These are phyloP conservation scores for Sanderia malayensis DNA, from an alignment of 30 jellyfish, hydroid and myxozoan species.

Conservation along the genomic window DNA sequence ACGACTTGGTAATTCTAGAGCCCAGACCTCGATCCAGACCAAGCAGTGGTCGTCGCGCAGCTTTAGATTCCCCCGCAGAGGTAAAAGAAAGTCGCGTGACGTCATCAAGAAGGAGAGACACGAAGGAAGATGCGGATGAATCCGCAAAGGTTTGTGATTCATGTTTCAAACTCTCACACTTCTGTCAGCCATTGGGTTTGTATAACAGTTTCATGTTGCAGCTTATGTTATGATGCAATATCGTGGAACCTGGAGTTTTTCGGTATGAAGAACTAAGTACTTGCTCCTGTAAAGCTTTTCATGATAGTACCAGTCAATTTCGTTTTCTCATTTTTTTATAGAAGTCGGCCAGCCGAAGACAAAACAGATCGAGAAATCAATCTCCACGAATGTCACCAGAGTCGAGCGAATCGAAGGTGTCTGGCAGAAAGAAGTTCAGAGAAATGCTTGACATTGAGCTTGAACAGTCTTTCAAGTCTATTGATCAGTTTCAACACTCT, in stretches of 20 bases:
- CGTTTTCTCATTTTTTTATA: background rate
- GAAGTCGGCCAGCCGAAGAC: background rate
- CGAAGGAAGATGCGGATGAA: slow-evolving; percentile 19
- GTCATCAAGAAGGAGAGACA: slow-evolving; percentile 45
- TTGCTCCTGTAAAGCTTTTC: background rate
- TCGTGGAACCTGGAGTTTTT: too few species aligned
- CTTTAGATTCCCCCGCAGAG: slow-evolving; percentile 17
- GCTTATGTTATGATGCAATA: too few species aligned
- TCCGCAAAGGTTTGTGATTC: background rate
- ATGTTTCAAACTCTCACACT: too few species aligned
- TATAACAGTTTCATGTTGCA: too few species aligned
- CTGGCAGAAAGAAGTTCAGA: slow-evolving; percentile 30
- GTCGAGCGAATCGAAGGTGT: background rate
- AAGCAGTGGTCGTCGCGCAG: slow-evolving; percentile 72
- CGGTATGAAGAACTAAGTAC: too few species aligned
- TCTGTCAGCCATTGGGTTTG: too few species aligned
- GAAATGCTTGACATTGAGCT: slow-evolving; percentile 62
- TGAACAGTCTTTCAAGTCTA: slow-evolving; percentile 78
- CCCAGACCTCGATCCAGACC: slow-evolving; percentile 63
- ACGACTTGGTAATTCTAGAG: background rate
- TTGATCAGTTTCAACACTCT: slow-evolving; percentile 71
- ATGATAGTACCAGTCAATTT: too few species aligned
- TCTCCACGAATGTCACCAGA: slow-evolving; percentile 10
- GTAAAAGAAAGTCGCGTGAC: slow-evolving; percentile 6
- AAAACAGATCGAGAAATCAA: slow-evolving; percentile 2